These are phyloP conservation scores for Apotomis capreana DNA, from an alignment of 2,888 invertebrate species.

Conservation along the genomic window DNA sequence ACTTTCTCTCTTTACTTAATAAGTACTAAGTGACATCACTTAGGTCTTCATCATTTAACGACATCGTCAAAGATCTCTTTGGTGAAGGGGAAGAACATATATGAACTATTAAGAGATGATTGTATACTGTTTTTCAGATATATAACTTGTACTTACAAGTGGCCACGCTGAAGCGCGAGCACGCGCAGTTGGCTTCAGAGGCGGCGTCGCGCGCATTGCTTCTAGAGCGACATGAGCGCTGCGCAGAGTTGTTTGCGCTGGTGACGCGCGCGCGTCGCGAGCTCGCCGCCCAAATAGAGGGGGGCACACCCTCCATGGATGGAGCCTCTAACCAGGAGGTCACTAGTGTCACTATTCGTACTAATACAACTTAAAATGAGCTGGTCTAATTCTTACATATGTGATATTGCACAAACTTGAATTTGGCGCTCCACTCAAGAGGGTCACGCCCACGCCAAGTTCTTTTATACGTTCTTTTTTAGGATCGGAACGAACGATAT, in stretches of 20 bases:
- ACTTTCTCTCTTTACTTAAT: too few species aligned
- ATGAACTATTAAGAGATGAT: background rate
- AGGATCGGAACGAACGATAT: too few species aligned
- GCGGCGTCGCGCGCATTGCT: conserved; percentile 73
- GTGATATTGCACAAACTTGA: too few species aligned
- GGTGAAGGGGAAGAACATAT: background rate
- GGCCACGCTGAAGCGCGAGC: conserved; percentile 66
- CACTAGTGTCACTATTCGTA: background rate
- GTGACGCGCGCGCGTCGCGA: conserved; percentile 66
- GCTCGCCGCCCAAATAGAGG: conserved; percentile 61
- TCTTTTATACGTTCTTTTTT: too few species aligned
- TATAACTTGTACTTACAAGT: conserved; percentile 74
- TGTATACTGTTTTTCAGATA: conserved; percentile 52
- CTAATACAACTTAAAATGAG: too few species aligned
- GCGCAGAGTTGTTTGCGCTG: conserved; percentile 68
- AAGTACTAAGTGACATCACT: too few species aligned
- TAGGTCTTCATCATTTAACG: too few species aligned
- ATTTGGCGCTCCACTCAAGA: background rate
- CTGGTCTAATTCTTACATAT: too few species aligned
- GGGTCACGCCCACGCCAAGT: too few species aligned
- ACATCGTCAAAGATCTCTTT: background rate
- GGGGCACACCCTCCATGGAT: conserved; percentile 52
- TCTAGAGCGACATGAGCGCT: conserved; percentile 75
- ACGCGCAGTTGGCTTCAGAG: conserved; percentile 65
- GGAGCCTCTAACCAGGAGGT: conserved; percentile 57